phyloP scores from a whole-genome alignment of 2,113 vertebrate genomes.

The Lontra canadensis region DNA sequence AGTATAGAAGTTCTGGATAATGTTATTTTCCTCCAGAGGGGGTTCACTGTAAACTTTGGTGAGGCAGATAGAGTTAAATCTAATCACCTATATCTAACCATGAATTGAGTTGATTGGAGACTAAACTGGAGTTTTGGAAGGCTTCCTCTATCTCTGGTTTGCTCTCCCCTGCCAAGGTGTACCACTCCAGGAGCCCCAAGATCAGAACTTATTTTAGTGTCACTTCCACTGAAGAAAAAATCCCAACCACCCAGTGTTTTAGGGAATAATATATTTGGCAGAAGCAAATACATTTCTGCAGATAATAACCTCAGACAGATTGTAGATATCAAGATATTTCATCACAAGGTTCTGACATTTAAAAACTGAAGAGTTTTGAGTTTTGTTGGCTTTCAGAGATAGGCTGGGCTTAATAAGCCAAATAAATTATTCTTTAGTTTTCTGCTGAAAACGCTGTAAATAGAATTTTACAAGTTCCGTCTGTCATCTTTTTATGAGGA shows the following conservation, averaged over 20 bases:
- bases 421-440: conserved; percentile 49
- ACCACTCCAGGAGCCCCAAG: not conserved
- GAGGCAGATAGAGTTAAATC: not conserved
- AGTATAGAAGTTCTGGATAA: not conserved
- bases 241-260: not conserved
- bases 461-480: conserved; percentile 56
- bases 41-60: not conserved
- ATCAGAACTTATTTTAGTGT: not conserved
- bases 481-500: conserved; percentile 49
- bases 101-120: not conserved
- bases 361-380: conserved; percentile 38
- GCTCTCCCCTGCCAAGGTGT: accelerated
- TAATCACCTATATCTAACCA: not conserved
- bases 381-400: conserved; percentile 50
- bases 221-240: not conserved
- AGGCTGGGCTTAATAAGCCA: conserved; percentile 62
- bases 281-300: conserved; percentile 24
- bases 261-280: not conserved
- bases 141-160: not conserved
- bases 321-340: conserved; percentile 55
- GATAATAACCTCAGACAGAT: conserved; percentile 52
- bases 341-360: conserved; percentile 67
- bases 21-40: not conserved
- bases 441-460: conserved; percentile 55
- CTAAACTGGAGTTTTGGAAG: not conserved